phyloP scores from a whole-genome alignment of 2,113 vertebrate species.

The Struthio camelus region DNA sequence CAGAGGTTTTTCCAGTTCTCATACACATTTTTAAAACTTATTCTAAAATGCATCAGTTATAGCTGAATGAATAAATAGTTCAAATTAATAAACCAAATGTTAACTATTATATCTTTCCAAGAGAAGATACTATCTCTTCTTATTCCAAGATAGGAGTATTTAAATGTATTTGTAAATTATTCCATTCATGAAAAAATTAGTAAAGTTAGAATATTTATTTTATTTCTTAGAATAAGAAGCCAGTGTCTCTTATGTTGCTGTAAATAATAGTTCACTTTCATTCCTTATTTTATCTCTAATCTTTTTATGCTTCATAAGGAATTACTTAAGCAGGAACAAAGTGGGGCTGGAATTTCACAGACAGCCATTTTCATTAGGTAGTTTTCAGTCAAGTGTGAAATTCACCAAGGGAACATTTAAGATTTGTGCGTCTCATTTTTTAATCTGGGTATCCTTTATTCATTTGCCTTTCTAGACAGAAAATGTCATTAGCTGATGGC shows the following conservation, averaged over 20 bases:
- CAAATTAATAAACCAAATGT: neutral
- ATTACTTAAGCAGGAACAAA: neutral
- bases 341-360: neutral
- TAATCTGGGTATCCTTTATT: neutral
- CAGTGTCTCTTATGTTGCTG: neutral
- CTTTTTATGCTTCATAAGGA: neutral
- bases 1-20: neutral
- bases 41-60: neutral
- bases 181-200: neutral
- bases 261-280: neutral
- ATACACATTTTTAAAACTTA: neutral
- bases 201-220: neutral
- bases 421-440: neutral
- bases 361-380: neutral
- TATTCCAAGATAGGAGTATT: neutral
- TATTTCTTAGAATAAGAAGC: neutral
- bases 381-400: constrained; percentile 6
- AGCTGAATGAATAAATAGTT: neutral
- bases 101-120: neutral
- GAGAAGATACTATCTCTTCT: neutral
- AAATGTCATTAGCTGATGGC: neutral
- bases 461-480: neutral
- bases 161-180: neutral
- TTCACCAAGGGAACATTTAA: neutral
- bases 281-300: neutral